Conservation (phyloP, 2,113 vertebrate genomes). For the Prionailurus bengalensis region DNA sequence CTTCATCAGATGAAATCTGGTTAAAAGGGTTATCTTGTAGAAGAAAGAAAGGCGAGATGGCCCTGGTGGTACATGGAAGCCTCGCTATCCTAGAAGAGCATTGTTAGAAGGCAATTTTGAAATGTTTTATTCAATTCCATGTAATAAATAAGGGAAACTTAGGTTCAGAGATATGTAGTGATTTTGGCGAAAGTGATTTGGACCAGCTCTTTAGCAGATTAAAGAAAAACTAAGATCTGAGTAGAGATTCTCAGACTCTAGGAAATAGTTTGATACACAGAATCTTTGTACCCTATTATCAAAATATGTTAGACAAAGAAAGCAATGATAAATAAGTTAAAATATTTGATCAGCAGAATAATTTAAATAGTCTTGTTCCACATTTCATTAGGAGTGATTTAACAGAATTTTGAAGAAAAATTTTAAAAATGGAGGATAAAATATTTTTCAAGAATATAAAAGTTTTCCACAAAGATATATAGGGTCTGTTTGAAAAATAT, state of each 20-base stretch:
- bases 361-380: background rate
- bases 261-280: background rate
- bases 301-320: slow-evolving; percentile 32
- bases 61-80: background rate
- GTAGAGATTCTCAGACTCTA: background rate
- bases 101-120: background rate
- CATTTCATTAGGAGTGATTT: slow-evolving; percentile 17
- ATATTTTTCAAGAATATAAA: background rate
- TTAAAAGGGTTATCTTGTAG: background rate
- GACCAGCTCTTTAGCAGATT: background rate
- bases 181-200: background rate
- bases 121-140: background rate
- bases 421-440: background rate
- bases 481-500: background rate
- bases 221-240: background rate
- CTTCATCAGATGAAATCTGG: background rate
- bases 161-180: background rate
- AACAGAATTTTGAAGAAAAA: slow-evolving; percentile 11
- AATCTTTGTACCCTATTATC: background rate
- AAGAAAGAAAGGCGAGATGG: background rate
- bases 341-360: background rate
- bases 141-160: background rate
- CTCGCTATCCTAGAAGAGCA: background rate
- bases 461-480: background rate
- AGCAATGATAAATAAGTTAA: background rate